Evolutionary conservation across 2,113 vertebrate genomes (phyloP).

Genomic region (Riparia riparia): DNA sequence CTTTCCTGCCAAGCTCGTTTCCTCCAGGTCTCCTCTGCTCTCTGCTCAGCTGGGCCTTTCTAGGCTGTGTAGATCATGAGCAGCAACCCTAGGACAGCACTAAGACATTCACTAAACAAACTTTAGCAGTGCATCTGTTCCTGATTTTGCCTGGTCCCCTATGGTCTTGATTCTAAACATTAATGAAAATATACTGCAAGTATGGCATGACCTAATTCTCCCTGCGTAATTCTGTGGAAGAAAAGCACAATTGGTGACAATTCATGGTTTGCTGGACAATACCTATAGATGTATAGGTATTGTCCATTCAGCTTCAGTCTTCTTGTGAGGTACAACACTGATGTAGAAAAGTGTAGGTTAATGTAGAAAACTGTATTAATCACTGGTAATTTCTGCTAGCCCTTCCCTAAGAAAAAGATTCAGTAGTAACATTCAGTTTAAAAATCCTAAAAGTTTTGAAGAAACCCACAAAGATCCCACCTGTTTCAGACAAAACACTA

Average conservation of each 20-base stretch:
- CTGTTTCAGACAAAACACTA: not conserved
- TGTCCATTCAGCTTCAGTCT: not conserved
- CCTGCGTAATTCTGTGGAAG: not conserved
- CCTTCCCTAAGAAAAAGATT: not conserved
- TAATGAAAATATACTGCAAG: not conserved
- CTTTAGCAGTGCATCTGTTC: not conserved
- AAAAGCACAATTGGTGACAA: not conserved
- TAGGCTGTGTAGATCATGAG: not conserved
- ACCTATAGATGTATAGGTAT: not conserved
- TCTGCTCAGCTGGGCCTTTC: not conserved
- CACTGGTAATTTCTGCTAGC: not conserved
- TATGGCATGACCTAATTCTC: not conserved
- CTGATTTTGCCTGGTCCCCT: not conserved
- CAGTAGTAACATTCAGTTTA: not conserved
- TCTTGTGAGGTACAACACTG: not conserved
- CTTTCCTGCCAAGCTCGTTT: not conserved
- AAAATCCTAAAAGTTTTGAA: not conserved
- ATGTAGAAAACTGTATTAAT: not conserved
- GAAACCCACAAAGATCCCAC: accelerated
- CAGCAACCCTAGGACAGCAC: not conserved
- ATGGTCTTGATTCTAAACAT: not conserved
- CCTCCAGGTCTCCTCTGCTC: not conserved
- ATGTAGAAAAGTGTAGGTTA: not conserved
- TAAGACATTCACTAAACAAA: not conserved
- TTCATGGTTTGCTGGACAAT: not conserved